Base-by-base conservation (phyloP, 2,888 invertebrate species). In the Ophion slaviceki region DNA sequence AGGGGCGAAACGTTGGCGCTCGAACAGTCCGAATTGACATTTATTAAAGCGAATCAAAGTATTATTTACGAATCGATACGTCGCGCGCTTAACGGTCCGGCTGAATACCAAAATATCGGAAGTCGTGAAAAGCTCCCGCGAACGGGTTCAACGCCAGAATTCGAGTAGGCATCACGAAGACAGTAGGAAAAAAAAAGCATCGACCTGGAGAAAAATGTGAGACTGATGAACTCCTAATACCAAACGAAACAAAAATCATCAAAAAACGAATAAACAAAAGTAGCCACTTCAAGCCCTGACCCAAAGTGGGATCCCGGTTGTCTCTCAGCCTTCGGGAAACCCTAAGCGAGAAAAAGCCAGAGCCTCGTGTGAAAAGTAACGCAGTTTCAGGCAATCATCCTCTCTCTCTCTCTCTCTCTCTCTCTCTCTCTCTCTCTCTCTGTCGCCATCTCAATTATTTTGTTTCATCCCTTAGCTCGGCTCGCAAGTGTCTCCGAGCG, bases 41-140 rank as follows among this genome's bases (percentile, higher is more conserved):
- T 86, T 78, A 83, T 86, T 83, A 83, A 78, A 80, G 81, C 78
- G 36, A 83, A 86, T 86, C 75, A 84, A 81, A 83, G 70, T 83
- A 84, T 78, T 78, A 83, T 86, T 78, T 64, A 59, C 86, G 80
- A 71, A 81, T 74, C 67, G 80, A 72, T 67, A 72, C 71, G 67
- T 62, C 8, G 32, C 64, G 17, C 76, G 61, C 61, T 10, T 28
- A 53, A 68, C 20, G 59, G 61, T n/a, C 10, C 20, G 72, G 66
- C 66, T 24, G 24, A 11, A 77, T 59, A 83, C 68, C 77, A 72
- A 82, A 68, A 77, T 64, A 86, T 80, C 71, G 47, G 6, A 47
- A 57, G 61, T 85, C 79, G 79, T 72, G 64, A 82, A 78, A 82
- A 71, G 67, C 61, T 68, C 68, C 17, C 61, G 28, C 7, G 36